A percentile compares a stretch with the other conserved stretches of the same genome.
Conservation (phyloP, 2,888 invertebrate species). For the Calephelis perditalis region DNA sequence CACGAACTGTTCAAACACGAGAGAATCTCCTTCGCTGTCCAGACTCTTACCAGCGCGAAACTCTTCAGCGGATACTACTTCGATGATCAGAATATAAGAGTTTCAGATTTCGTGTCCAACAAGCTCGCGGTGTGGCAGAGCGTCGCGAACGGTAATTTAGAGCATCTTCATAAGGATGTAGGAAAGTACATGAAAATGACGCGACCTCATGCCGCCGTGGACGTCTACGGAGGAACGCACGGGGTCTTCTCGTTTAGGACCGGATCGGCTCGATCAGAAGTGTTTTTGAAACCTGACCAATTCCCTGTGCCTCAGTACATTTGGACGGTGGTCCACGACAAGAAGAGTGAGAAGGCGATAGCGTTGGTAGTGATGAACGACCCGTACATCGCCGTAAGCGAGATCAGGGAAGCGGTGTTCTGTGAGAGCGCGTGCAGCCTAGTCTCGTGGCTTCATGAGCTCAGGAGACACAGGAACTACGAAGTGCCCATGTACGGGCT, state of each 20-base stretch:
- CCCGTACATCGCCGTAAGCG: slow-evolving; percentile 65
- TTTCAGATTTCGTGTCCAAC: slow-evolving; percentile 58
- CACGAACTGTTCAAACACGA: slow-evolving; percentile 52
- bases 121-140: slow-evolving; percentile 54
- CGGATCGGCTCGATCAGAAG: slow-evolving; percentile 19
- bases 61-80: slow-evolving; percentile 53
- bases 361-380: slow-evolving; percentile 61
- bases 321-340: slow-evolving; percentile 55
- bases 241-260: slow-evolving; percentile 37
- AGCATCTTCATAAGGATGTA: slow-evolving; percentile 53
- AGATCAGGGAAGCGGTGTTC: slow-evolving; percentile 54
- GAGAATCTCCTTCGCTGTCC: slow-evolving; percentile 46
- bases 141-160: slow-evolving; percentile 56
- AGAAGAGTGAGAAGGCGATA: slow-evolving; percentile 32
- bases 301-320: slow-evolving; percentile 63
- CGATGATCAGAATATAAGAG: slow-evolving; percentile 54
- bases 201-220: slow-evolving; percentile 33
- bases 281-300: slow-evolving; percentile 38
- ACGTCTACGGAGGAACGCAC: slow-evolving; percentile 43
- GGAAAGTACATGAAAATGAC: slow-evolving; percentile 32
- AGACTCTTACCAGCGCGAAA: slow-evolving; percentile 45
- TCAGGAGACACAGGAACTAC: slow-evolving; percentile 46
- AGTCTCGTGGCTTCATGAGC: slow-evolving; percentile 49
- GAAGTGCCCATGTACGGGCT: slow-evolving; percentile 58
- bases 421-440: slow-evolving; percentile 59